Conservation (phyloP, 2,888 invertebrate genomes). For the Yponomeuta plumbellus region DNA sequence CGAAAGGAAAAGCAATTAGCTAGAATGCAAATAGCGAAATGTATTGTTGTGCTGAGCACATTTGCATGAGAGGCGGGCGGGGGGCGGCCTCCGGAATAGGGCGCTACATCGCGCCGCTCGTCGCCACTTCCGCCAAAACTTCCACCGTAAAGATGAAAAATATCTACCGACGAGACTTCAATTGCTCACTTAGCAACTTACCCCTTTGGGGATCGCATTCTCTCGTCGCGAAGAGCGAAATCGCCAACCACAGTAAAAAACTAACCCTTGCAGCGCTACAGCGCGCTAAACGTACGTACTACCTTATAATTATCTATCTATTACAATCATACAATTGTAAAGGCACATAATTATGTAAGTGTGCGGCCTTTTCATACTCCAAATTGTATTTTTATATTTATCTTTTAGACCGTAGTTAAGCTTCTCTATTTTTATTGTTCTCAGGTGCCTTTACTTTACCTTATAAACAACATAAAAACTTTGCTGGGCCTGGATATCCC, state of each 20-base stretch:
- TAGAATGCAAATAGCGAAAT: constrained; percentile 62
- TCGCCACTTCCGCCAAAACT: constrained; percentile 45
- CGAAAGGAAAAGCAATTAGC: constrained; percentile 71
- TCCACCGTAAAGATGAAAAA: constrained; percentile 46
- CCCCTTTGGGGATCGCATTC: neutral
- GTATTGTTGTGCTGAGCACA: constrained; percentile 58
- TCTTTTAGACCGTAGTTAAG: too few relatives aligned
- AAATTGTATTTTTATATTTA: too few relatives aligned
- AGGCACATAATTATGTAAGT: too few relatives aligned
- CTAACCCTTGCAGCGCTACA: too few relatives aligned
- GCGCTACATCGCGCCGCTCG: constrained; percentile 32
- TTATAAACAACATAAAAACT: too few relatives aligned
- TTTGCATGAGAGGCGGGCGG: constrained; percentile 61
- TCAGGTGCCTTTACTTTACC: too few relatives aligned
- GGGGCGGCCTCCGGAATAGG: constrained; percentile 36
- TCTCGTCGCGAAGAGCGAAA: neutral
- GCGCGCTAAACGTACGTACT: too few relatives aligned
- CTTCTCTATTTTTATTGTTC: too few relatives aligned
- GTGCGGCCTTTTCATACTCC: too few relatives aligned
- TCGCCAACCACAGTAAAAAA: neutral
- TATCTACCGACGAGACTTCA: constrained; percentile 24
- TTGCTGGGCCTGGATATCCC: too few relatives aligned
- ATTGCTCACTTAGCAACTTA: constrained; percentile 19
- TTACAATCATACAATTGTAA: too few relatives aligned
- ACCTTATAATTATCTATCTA: too few relatives aligned